phyloP scores from a whole-genome alignment of 2,113 vertebrate genomes.

The Apteryx mantelli region DNA sequence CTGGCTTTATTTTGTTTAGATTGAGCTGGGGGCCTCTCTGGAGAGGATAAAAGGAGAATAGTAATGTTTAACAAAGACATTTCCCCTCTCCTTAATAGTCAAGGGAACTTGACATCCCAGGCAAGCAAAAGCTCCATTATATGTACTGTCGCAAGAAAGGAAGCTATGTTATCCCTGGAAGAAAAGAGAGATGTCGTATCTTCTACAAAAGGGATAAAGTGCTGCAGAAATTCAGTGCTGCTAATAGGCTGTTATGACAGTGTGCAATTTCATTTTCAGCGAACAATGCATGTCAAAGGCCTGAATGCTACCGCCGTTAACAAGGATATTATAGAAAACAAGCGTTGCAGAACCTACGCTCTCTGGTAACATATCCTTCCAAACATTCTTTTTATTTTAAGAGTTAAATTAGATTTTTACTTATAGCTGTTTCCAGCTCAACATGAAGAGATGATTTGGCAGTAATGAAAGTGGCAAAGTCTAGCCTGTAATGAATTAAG shows the following conservation, averaged over 20 bases:
- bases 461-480: neutral
- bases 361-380: neutral
- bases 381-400: neutral
- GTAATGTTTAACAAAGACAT: slow-evolving; percentile 63
- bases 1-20: slow-evolving; percentile 67
- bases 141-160: slow-evolving; percentile 40
- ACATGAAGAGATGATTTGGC: neutral
- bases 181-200: slow-evolving; percentile 65
- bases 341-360: neutral
- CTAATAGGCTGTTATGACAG: slow-evolving; percentile 59
- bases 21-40: slow-evolving; percentile 48
- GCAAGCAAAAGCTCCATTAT: slow-evolving; percentile 52
- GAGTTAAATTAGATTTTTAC: slow-evolving; percentile 19
- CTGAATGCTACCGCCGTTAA: neutral
- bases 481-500: neutral
- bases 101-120: slow-evolving; percentile 68
- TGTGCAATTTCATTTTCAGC: slow-evolving; percentile 5
- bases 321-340: neutral
- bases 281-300: slow-evolving; percentile 6
- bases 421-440: slow-evolving; percentile 1
- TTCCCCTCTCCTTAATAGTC: slow-evolving; percentile 71
- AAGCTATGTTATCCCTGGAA: slow-evolving; percentile 67
- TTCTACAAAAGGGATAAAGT: slow-evolving; percentile 18
- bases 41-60: slow-evolving; percentile 63
- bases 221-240: slow-evolving; percentile 55